Evolutionary conservation across 1,140 invertebrate genomes (phyloP).

Genomic region (Latrodectus geometricus): DNA sequence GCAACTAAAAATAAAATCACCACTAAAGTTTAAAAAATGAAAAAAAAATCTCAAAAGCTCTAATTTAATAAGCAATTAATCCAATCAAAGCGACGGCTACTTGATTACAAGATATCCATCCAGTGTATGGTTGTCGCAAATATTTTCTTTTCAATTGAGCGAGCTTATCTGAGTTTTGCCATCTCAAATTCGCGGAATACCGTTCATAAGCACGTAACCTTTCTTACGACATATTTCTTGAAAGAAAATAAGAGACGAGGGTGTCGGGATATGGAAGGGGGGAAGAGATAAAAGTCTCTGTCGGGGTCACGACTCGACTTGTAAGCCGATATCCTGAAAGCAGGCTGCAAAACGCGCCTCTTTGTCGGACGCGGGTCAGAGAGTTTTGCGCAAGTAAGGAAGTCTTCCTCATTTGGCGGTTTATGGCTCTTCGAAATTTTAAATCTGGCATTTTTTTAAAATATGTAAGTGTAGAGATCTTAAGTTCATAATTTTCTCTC

Average conservation of each 20-base stretch:
- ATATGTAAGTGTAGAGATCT: not conserved
- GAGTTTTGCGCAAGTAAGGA: not conserved
- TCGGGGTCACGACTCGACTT: not conserved
- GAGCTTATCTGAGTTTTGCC: no score
- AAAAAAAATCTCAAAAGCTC: no score
- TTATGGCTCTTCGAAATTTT: not conserved
- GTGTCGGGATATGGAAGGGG: not conserved
- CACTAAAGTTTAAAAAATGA: no score
- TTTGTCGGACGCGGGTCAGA: slow-evolving; percentile 49
- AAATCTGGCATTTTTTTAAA: not conserved
- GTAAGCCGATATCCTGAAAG: slow-evolving; percentile 48
- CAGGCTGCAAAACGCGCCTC: slow-evolving; percentile 34
- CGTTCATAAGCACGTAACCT: not conserved
- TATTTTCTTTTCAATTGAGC: no score
- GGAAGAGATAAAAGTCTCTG: not conserved
- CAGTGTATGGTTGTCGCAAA: no score
- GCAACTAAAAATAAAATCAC: no score
- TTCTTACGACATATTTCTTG: not conserved
- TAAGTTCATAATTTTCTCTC: not conserved
- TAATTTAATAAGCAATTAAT: no score
- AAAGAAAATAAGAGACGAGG: not conserved
- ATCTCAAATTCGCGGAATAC: not conserved
- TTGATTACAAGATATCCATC: no score
- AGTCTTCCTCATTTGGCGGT: not conserved
- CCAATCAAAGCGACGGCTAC: no score